Percentiles rank a stretch among this genome's conserved stretches.
Evolutionary conservation across 2,113 vertebrate genomes (phyloP).

Genomic region (Nanger granti): DNA sequence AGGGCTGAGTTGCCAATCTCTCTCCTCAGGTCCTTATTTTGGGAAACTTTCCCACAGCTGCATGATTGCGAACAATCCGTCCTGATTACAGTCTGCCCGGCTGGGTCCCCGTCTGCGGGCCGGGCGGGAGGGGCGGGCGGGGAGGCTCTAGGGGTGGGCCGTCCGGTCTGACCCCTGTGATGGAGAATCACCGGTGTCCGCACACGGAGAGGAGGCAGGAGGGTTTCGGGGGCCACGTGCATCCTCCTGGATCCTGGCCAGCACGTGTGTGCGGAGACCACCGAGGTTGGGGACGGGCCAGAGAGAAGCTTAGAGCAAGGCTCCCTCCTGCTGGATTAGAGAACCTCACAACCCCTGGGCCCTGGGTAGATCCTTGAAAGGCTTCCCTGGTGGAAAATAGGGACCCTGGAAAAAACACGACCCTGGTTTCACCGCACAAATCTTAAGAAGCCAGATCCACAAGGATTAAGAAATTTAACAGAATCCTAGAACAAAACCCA

Average conservation of each 20-base stretch:
- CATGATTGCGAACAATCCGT: not conserved
- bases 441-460: not conserved
- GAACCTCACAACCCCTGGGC: not conserved
- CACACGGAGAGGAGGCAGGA: not conserved
- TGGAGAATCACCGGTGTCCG: fast-evolving
- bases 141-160: not conserved
- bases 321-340: not conserved
- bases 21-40: not conserved
- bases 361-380: not conserved
- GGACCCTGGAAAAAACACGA: not conserved
- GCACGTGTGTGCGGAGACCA: not conserved
- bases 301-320: not conserved
- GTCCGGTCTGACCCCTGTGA: not conserved
- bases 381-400: not conserved
- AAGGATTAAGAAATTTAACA: not conserved
- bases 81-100: not conserved
- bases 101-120: not conserved
- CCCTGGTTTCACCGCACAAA: not conserved
- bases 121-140: fast-evolving
- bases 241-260: not conserved
- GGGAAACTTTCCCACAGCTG: not conserved
- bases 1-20: not conserved
- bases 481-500: not conserved
- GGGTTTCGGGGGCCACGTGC: fast-evolving
- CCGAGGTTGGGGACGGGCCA: fast-evolving